Evolutionary conservation across 2,888 invertebrate species (phyloP), one percentile per base, ranked within the genome.

Genomic region (Tubulanus polymorphus): DNA sequence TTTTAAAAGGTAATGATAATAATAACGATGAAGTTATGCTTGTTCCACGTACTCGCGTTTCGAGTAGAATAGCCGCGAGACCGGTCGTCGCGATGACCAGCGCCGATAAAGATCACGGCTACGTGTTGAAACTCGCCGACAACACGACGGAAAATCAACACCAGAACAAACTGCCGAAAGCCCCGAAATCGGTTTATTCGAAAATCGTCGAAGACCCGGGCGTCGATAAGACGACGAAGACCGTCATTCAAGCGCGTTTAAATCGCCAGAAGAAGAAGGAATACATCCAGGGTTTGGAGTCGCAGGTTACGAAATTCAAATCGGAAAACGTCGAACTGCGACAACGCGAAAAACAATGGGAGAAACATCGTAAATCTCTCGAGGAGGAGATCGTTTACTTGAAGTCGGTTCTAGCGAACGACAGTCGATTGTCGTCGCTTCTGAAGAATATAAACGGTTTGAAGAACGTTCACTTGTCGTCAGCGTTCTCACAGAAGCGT

Each of bases 251-350:
- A 48, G 75, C 75, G 1, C 70, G 71, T 56, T 27, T 70, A 3
- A 73, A 75, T 54, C 62, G 75, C 3, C 67, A 72, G 55, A 75
- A 69, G 64, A 75, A 75, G 59, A 75, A 75, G 64, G 65, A 56
- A 0, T 74, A 72, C 50, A 66, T 75, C 3, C 63, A 65, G 23
- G 61, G 59, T 26, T 55, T 75, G 18, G 74, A 75, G 54, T 55
- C 65, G n/a, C 64, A 73, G 45, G 57, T 69, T 37, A 60, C 60
- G 3, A 35, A 51, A 2, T 52, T 72, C 20, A 63, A 62, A 54
- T 53, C 55, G 35, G 65, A 69, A 54, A 73, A 73, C 53, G 48
- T 46, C 18, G 48, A 57, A 20, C 54, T 75, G 27, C 64, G 59
- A 52, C 55, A 55, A 27, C 41, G 55, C 28, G 23, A 32, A 2